Conservation (phyloP, 2,113 vertebrate genomes). For the Piaya cayana region DNA sequence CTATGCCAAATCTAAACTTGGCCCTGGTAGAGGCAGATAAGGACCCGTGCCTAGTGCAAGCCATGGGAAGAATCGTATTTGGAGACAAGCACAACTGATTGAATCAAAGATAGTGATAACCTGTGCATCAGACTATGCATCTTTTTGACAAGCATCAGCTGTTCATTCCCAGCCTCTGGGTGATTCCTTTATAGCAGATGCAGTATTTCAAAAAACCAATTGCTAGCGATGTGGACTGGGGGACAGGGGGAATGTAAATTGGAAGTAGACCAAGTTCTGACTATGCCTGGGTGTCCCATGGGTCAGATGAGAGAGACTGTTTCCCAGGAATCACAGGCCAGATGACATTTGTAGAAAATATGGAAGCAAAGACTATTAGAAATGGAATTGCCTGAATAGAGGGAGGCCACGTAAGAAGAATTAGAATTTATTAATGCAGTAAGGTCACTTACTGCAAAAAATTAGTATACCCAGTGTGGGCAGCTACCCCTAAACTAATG, state of each 20-base stretch:
- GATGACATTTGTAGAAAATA: constrained; percentile 64
- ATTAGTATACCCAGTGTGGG: neutral
- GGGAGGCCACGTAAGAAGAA: neutral
- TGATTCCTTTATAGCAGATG: constrained; percentile 60
- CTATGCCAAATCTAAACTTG: constrained; percentile 69
- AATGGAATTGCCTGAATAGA: constrained; percentile 1
- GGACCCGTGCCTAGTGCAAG: constrained; percentile 56
- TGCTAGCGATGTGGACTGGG: constrained; percentile 20
- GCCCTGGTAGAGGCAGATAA: constrained; percentile 67
- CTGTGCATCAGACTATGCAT: constrained; percentile 56
- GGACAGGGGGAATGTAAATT: neutral
- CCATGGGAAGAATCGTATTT: constrained; percentile 56
- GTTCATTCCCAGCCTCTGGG: constrained; percentile 54
- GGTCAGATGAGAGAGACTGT: constrained; percentile 60
- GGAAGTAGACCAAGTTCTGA: constrained; percentile 17
- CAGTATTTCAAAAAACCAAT: constrained; percentile 63
- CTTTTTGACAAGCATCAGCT: constrained; percentile 67
- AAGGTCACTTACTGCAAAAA: neutral
- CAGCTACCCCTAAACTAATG: neutral
- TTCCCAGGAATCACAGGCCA: constrained; percentile 60
- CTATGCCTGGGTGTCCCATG: constrained; percentile 37
- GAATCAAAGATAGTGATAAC: constrained; percentile 63
- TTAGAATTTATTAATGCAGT: constrained; percentile 24
- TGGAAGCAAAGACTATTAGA: constrained; percentile 40
- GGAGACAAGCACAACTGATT: constrained; percentile 62